These are phyloP conservation scores for Gallinago undulata DNA, from an alignment of 2,113 vertebrate genomes.

Conservation along the genomic window DNA sequence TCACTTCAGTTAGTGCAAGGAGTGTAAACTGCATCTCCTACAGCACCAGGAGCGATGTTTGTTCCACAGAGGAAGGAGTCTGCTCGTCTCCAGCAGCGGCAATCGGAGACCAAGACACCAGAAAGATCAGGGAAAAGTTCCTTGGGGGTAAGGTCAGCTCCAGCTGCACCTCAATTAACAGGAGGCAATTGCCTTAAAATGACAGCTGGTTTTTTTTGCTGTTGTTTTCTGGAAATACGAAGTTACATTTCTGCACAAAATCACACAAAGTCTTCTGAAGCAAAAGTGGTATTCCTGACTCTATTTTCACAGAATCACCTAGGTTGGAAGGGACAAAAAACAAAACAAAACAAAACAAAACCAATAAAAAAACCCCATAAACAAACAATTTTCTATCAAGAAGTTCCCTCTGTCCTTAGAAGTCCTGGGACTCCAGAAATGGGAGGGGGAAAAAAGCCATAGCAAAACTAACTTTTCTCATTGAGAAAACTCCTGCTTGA, in stretches of 20 bases:
- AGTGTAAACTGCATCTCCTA: not conserved
- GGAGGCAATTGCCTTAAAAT: not conserved
- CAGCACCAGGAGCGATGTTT: not conserved
- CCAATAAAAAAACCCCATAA: too few relatives aligned
- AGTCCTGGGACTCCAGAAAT: not conserved
- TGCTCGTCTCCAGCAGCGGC: not conserved
- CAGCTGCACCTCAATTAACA: not conserved
- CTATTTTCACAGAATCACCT: not conserved
- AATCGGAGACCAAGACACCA: not conserved
- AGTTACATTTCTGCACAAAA: not conserved
- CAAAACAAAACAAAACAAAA: too few relatives aligned
- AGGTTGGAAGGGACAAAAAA: too few relatives aligned
- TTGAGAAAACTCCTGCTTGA: slow-evolving; percentile 15
- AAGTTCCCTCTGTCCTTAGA: not conserved
- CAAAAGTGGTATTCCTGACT: not conserved
- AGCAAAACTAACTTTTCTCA: not conserved
- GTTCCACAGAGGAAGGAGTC: not conserved
- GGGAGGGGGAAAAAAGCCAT: not conserved
- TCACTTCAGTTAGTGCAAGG: not conserved
- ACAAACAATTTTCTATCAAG: not conserved
- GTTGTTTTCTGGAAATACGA: not conserved
- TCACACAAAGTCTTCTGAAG: not conserved
- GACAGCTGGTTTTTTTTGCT: not conserved
- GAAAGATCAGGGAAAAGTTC: not conserved
- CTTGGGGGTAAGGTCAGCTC: not conserved